phyloP scores from a whole-genome alignment of 1,140 invertebrate genomes.

The Sinonovacula constricta region DNA sequence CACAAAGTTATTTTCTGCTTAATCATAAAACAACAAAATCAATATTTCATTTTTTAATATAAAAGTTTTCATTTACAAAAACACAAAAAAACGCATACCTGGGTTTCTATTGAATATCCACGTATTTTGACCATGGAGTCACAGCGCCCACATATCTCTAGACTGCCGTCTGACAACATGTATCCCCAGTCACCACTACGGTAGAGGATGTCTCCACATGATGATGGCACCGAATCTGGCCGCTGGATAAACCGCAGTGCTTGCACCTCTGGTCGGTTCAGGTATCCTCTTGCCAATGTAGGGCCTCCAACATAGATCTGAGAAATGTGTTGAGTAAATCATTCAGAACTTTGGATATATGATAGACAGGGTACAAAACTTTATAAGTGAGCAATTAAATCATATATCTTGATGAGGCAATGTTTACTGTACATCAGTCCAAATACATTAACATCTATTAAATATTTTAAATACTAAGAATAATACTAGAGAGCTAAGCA shows the following conservation, averaged over 20 bases:
- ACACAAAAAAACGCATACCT: slow-evolving; percentile 68
- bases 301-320: slow-evolving; percentile 81
- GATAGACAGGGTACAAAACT: no score
- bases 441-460: no score
- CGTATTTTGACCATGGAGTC: slow-evolving; percentile 82
- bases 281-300: slow-evolving; percentile 79
- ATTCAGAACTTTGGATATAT: no score
- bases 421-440: no score
- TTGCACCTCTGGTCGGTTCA: slow-evolving; percentile 80
- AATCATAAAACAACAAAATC: no score
- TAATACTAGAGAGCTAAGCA: no score
- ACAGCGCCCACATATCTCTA: slow-evolving; percentile 81
- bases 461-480: no score
- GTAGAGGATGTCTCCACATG: slow-evolving; percentile 75
- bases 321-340: slow-evolving; percentile 1
- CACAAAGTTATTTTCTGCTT: no score
- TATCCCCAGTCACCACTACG: slow-evolving; percentile 81
- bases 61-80: no score
- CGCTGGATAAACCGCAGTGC: slow-evolving; percentile 77
- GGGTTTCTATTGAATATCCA: slow-evolving; percentile 81
- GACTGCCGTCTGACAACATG: slow-evolving; percentile 78
- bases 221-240: slow-evolving; percentile 55
- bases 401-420: no score
- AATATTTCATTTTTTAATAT: no score
- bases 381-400: no score